Evolutionary conservation across 1,140 invertebrate genomes (phyloP), one percentile per base, ranked within the genome.

Genomic region (Magallana angulata): DNA sequence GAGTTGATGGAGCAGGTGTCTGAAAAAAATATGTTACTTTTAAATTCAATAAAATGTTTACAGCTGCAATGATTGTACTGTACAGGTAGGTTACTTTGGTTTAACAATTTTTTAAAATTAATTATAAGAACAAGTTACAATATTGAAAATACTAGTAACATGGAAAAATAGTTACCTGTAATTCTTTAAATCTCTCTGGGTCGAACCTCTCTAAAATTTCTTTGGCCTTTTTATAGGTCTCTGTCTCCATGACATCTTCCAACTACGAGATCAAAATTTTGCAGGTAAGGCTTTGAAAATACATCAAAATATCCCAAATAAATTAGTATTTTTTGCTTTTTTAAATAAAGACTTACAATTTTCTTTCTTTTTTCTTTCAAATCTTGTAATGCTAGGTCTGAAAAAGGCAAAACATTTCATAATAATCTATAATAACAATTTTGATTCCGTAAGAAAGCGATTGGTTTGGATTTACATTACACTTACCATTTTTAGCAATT

Each of bases 161-260:
- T 16, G 14, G 18, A 64, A 64, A 48, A 48, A 48, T 80, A 80
- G 18, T 57, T 89, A 94, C 94, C 90, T 94, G 93, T 12, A 94
- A 64, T 82, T 94, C 90, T 90, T 93, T 93, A 89, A 93, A 93
- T 85, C 92, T 91, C 9, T 91, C 92, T 56, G 93, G 94, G 89
- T 97, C 98, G 96, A 97, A 99, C 94, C 97, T 98, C 93, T 98
- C 97, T 83, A 99, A 95, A 91, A 99, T 98, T 94, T 98, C 97
- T 95, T 97, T 98, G 1, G 98, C 98, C 92, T 98, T 98, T 95
- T 99, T 99, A 94, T 99, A 99, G 1, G 98, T 99, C 95, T 99
- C 98, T 81, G 97, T 99, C 93, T 99, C 98, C 96, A 98, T 99
- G 58, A 99, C 98, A 94, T 98, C 97, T 93, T 99, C 98, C 71